These are phyloP conservation scores for Myocastor coypus DNA, from an alignment of 2,113 vertebrate species.

Conservation along the genomic window DNA sequence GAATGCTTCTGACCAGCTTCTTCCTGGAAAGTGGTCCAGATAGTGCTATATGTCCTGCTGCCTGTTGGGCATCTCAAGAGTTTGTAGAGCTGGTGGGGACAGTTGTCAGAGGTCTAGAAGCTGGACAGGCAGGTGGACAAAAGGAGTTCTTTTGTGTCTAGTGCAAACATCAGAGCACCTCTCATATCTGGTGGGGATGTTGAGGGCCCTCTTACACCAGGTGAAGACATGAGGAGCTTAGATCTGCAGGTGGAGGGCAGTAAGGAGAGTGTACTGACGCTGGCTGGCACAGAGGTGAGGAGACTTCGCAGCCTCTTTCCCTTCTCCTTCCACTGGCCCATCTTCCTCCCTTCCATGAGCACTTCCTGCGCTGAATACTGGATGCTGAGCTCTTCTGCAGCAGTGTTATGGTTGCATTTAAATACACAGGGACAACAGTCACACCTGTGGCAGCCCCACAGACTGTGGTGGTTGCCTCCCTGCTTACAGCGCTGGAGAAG, in stretches of 20 bases:
- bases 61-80: background rate
- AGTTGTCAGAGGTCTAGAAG: background rate
- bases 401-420: background rate
- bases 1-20: background rate
- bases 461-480: background rate
- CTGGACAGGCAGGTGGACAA: background rate
- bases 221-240: background rate
- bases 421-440: background rate
- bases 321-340: background rate
- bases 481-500: too few species aligned
- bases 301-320: background rate
- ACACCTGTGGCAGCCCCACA: background rate
- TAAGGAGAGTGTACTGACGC: accelerated
- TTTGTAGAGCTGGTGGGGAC: background rate
- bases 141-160: background rate
- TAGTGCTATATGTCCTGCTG: accelerated
- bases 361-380: background rate
- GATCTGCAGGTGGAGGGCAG: background rate
- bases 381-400: background rate
- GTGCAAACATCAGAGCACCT: background rate
- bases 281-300: background rate
- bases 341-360: background rate
- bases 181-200: background rate
- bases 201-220: background rate
- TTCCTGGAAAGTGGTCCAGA: background rate